Evolutionary conservation across 1,140 invertebrate genomes (phyloP), one percentile per base, ranked within the genome.

Genomic region (Telenomus remus): DNA sequence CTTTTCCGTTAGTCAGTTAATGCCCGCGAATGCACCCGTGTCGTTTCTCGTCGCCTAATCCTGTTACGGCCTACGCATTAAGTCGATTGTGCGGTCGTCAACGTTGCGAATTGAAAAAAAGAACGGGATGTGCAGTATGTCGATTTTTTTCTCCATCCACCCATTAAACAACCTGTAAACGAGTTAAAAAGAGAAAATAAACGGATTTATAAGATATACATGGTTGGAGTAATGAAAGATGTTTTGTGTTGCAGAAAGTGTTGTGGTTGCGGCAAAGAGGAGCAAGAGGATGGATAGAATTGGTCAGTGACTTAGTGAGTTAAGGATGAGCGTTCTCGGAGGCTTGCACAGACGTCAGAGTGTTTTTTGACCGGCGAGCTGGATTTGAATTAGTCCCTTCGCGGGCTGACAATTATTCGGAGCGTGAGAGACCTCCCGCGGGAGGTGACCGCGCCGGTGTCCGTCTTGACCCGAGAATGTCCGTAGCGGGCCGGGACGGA

Each of bases 11-110:
- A 65, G 73, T 80, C 76, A 80, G 81, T 83, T 78, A 76, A 84
- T 82, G 80, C 81, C 68, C 77, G 56, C 59, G 76, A 79, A 81
- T 80, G 70, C 73, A 68, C 46, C 61, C 60, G 64, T 79, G 76
- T 65, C 78, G 79, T 79, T 71, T 63, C 53, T 77, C 53, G 56
- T 69, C 57, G 34, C 69, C 51, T 84, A 84, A 84, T 85, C 82
- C 82, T 84, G 80, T 85, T 85, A 86, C 65, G n/a, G 69, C 57
- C 56, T 61, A 39, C 69, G 74, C 81, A 79, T 78, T 79, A 74
- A 60, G 56, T 60, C 76, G 74, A 72, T 74, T 48, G 55, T 47
- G 57, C 70, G 70, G 55, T 74, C 55, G 44, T 60, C 47, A 50
- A 13, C 37, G 37, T n/a, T n/a, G 37, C 9, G 9, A 39, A 39